Evolutionary conservation across 2,113 vertebrate genomes (phyloP).

Genomic region (Hiodon alosoides): DNA sequence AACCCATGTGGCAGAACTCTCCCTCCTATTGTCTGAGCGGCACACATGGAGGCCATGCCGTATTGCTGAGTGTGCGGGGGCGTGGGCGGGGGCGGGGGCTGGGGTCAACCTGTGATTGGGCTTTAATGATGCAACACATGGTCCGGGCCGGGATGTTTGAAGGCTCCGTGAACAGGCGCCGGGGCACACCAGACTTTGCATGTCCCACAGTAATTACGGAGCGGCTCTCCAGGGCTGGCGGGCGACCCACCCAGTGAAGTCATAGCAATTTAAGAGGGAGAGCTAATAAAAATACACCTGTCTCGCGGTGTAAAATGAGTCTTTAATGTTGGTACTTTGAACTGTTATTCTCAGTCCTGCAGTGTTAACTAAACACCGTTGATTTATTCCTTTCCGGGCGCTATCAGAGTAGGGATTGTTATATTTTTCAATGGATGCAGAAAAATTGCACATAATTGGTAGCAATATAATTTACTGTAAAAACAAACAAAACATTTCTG

Average conservation of each 20-base stretch:
- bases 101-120: conserved; percentile 52
- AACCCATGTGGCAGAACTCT: conserved; percentile 67
- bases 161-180: conserved; percentile 55
- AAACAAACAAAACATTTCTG: not conserved
- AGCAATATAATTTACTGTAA: not conserved
- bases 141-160: conserved; percentile 64
- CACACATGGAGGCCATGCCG: conserved; percentile 69
- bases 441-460: not conserved
- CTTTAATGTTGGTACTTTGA: conserved; percentile 73
- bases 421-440: conserved; percentile 3
- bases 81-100: conserved; percentile 33
- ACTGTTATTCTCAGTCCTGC: conserved; percentile 56
- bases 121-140: conserved; percentile 77
- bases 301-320: conserved; percentile 67
- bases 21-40: conserved; percentile 64
- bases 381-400: conserved; percentile 46
- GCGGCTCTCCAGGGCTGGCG: conserved; percentile 66
- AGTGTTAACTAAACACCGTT: conserved; percentile 67
- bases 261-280: conserved; percentile 71
- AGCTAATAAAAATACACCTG: conserved; percentile 87
- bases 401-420: conserved; percentile 18
- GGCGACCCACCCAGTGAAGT: conserved; percentile 62
- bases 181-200: conserved; percentile 61
- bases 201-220: conserved; percentile 70
- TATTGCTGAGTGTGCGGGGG: conserved; percentile 20